Conservation (phyloP, 1,140 invertebrate genomes). For the Meloidogyne exigua region DNA sequence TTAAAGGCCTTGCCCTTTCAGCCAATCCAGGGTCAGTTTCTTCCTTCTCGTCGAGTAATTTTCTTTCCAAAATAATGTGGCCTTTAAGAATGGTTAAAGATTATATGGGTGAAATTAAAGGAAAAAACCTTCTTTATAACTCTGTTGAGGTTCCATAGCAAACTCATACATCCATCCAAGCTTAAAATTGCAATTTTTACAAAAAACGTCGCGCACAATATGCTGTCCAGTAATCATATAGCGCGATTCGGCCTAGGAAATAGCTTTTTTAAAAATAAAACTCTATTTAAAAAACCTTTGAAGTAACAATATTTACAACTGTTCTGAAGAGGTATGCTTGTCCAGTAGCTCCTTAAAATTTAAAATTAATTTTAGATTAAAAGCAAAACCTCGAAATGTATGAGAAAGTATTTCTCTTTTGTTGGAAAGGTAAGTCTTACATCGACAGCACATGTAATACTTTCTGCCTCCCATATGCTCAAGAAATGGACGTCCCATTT, state of each 20-base stretch:
- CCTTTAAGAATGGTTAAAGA: slow-evolving; percentile 30
- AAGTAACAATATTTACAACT: slow-evolving; percentile 48
- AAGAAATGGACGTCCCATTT: slow-evolving; percentile 38
- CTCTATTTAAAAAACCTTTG: slow-evolving; percentile 14
- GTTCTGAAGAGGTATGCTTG: slow-evolving; percentile 49
- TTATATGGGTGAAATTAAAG: neutral
- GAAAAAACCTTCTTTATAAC: slow-evolving; percentile 52
- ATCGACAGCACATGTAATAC: slow-evolving; percentile 26
- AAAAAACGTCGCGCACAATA: slow-evolving; percentile 53
- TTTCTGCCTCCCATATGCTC: slow-evolving; percentile 37
- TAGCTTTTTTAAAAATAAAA: neutral
- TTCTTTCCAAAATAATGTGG: slow-evolving; percentile 39
- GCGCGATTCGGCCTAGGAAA: slow-evolving; percentile 27
- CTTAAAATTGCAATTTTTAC: slow-evolving; percentile 42
- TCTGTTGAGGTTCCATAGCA: slow-evolving; percentile 50
- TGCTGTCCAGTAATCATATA: slow-evolving; percentile 56
- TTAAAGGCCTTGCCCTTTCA: slow-evolving; percentile 32
- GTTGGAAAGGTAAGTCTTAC: slow-evolving; percentile 43
- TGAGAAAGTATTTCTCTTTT: slow-evolving; percentile 44
- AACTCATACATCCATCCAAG: slow-evolving; percentile 62
- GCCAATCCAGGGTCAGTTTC: slow-evolving; percentile 39
- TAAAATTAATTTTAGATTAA: neutral
- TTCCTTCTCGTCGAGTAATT: slow-evolving; percentile 40
- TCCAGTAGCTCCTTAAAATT: slow-evolving; percentile 53
- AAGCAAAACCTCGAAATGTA: slow-evolving; percentile 40